Conservation (phyloP, 2,888 invertebrate species). For the Apodemia zela region DNA sequence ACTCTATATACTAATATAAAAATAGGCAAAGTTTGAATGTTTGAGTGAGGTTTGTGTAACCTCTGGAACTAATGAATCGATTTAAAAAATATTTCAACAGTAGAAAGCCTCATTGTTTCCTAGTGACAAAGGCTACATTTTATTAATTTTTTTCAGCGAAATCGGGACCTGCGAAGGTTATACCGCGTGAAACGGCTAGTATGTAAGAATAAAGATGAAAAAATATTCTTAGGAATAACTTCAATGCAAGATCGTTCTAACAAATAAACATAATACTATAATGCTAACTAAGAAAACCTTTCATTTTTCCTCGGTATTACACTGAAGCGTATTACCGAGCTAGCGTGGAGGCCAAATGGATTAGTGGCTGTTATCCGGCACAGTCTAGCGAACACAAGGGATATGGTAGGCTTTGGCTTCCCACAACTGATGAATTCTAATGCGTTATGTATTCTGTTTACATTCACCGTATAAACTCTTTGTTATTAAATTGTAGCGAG, state of each 20-base stretch:
- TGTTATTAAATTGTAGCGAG: neutral
- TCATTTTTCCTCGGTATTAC: conserved; percentile 9
- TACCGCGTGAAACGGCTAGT: no score
- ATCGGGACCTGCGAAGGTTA: no score
- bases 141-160: no score
- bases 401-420: conserved; percentile 5
- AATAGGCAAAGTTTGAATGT: no score
- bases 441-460: conserved; percentile 20
- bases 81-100: no score
- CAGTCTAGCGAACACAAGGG: conserved; percentile 12
- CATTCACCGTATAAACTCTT: conserved; percentile 11
- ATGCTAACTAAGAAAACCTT: neutral
- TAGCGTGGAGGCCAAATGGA: conserved; percentile 35
- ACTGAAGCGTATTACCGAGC: conserved; percentile 1
- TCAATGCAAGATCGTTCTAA: neutral
- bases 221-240: no score
- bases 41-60: no score
- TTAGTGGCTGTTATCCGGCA: conserved; percentile 39
- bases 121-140: no score
- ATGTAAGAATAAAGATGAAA: no score
- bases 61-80: no score
- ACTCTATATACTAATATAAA: no score
- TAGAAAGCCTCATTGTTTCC: no score
- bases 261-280: neutral
- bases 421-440: conserved; percentile 22